Evolutionary conservation across 2,888 invertebrate species (phyloP).

Genomic region (Seira ritae): DNA sequence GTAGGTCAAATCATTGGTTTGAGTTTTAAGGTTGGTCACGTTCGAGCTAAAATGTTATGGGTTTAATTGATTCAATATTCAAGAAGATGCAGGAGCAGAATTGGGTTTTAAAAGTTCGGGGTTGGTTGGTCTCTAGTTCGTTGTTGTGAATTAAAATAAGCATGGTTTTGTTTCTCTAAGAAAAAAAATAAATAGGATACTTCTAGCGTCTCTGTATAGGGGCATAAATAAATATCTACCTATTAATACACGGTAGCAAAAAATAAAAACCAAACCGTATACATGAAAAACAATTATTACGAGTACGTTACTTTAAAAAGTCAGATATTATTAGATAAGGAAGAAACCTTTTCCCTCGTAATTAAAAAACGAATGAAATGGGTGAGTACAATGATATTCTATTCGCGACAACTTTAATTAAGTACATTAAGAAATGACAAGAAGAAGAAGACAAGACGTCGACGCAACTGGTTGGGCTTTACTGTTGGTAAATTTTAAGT

Average conservation of each 20-base stretch:
- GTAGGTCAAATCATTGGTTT: no score
- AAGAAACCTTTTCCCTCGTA: background rate
- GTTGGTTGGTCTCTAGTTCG: conserved; percentile 6
- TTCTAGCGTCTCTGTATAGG: background rate
- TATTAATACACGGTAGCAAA: background rate
- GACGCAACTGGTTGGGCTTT: background rate
- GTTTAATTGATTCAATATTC: no score
- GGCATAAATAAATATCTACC: background rate
- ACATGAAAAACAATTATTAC: background rate
- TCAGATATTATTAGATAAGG: conserved; percentile 3
- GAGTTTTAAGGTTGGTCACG: no score
- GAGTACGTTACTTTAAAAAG: background rate
- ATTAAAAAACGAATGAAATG: conserved; percentile 43
- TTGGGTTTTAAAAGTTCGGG: background rate
- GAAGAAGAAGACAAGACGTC: background rate
- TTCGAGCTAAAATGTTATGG: no score
- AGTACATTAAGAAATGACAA: background rate
- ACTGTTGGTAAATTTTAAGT: conserved; percentile 2
- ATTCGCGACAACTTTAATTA: conserved; percentile 43
- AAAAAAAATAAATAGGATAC: no score
- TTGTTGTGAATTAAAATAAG: background rate
- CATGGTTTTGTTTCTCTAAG: no score
- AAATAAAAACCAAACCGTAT: background rate
- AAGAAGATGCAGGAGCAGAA: background rate
- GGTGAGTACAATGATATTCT: conserved; percentile 61